Percentiles rank a stretch among this genome's conserved stretches.
phyloP scores from a whole-genome alignment of 2,797 vertebrate species.

The Melanotaenia parkinsoni region DNA sequence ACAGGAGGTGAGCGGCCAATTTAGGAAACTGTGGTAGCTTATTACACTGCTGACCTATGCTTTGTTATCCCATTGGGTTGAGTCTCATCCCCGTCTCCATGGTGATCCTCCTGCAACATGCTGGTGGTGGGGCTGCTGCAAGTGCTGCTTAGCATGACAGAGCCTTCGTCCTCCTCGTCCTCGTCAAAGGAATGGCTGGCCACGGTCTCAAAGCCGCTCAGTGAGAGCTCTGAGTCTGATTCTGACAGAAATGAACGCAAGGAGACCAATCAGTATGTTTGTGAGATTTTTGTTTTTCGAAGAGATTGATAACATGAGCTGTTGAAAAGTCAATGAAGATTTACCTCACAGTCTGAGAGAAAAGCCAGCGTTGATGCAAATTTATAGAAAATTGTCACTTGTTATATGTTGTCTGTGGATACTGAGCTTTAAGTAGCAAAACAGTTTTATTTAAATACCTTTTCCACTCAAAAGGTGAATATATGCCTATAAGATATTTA shows the following conservation, averaged over 20 bases:
- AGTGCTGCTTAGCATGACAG: slow-evolving; percentile 76
- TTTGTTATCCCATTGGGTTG: slow-evolving; percentile 90
- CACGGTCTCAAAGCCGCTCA: slow-evolving; percentile 91
- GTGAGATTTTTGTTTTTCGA: not conserved
- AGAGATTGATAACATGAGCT: not conserved
- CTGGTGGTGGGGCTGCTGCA: slow-evolving; percentile 74
- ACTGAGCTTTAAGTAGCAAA: not conserved
- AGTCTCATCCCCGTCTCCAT: slow-evolving; percentile 78
- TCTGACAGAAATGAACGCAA: slow-evolving; percentile 78
- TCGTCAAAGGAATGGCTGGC: slow-evolving; percentile 85
- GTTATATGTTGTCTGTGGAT: not conserved
- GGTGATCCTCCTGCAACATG: slow-evolving; percentile 87
- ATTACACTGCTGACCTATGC: slow-evolving; percentile 87
- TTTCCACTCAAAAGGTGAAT: not conserved
- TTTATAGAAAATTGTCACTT: not conserved
- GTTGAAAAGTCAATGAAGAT: not conserved
- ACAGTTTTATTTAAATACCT: not conserved
- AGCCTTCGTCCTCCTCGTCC: slow-evolving; percentile 77
- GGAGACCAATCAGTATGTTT: not conserved
- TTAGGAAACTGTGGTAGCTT: slow-evolving; percentile 18
- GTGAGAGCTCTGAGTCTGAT: slow-evolving; percentile 90
- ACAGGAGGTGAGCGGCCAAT: slow-evolving; percentile 8
- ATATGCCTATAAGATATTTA: not conserved
- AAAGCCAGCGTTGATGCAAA: not conserved
- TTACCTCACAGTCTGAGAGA: not conserved